Base-by-base conservation (phyloP, 2,113 vertebrate species). In the Cyphomyrus plagiostoma region DNA sequence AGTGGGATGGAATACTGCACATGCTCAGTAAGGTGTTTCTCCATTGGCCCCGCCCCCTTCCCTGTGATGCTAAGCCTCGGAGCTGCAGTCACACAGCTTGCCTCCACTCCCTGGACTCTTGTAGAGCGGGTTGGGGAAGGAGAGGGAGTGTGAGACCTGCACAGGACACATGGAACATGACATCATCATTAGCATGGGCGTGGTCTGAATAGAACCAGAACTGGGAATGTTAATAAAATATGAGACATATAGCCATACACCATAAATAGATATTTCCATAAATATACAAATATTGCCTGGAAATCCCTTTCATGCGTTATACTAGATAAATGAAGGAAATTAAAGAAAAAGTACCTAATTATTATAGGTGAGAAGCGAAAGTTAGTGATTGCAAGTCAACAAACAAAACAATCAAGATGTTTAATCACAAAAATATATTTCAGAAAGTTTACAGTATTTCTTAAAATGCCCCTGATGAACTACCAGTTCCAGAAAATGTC, bases 41-140 rank as follows among this genome's bases (percentile, higher is more conserved):
- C 35, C 35, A 45, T 19, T 62, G 30, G 52, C 15, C 6, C 9
- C 3, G 39, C 7, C 21, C 30, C 1, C 39, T 19, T 19, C 42
- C 23, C 58, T 30, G 42, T 88, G 21, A 3, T 2, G 10, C 26
- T 86, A 94, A 80, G 94, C 94, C 86, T 95, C 90, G 7, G 94
- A 94, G 90, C 92, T 93, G 83, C 66, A 92, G 90, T 92, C 42
- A 30, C 53, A 35, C 4, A 42, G 5, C 8, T 15, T 92, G 42
- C 88, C 89, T 87, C 50, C 89, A 53, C 92, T 90, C 23, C 62
- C 83, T 35, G 93, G 35, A 89, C 89, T 89, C 84, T 90, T 91
- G 92, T 96, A 96, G 92, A 95, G 87, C 7, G 95, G 95, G 91
- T 96, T 96, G 91, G 92, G 89, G 90, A 96, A 96, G 88, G 95